Evolutionary conservation across 2,888 invertebrate genomes (phyloP).

Genomic region (Eupithecia centaureata): DNA sequence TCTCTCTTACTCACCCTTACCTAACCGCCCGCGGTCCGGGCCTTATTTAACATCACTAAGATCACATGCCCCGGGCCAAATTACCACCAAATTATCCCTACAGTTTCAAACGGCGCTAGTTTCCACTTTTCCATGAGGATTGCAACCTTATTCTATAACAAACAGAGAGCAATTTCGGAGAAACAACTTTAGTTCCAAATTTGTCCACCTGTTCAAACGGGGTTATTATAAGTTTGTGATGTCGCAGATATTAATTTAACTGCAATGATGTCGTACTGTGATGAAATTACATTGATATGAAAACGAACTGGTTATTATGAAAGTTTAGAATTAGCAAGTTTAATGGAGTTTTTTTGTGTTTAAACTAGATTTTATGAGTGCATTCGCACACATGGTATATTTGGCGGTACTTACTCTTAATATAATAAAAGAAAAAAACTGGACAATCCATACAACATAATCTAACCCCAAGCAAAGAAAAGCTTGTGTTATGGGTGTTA

Average conservation of each 20-base stretch:
- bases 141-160: neutral
- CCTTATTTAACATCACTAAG: conserved; percentile 57
- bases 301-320: conserved; percentile 23
- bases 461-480: too few relatives aligned
- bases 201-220: neutral
- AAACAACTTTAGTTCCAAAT: neutral
- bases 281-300: conserved; percentile 23
- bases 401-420: neutral
- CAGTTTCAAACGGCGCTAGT: neutral
- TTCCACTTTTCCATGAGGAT: neutral
- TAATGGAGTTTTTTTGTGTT: neutral
- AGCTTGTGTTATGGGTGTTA: too few relatives aligned
- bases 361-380: neutral
- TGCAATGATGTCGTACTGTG: conserved; percentile 30
- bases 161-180: neutral
- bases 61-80: conserved; percentile 58
- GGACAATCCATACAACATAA: too few relatives aligned
- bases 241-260: conserved; percentile 28
- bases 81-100: conserved; percentile 24
- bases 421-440: too few relatives aligned
- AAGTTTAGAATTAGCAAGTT: conserved; percentile 11
- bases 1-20: conserved; percentile 33
- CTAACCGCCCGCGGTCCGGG: conserved; percentile 50
- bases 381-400: neutral
- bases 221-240: neutral